phyloP scores from a whole-genome alignment of 2,888 invertebrate species.

The Zygaena filipendulae region DNA sequence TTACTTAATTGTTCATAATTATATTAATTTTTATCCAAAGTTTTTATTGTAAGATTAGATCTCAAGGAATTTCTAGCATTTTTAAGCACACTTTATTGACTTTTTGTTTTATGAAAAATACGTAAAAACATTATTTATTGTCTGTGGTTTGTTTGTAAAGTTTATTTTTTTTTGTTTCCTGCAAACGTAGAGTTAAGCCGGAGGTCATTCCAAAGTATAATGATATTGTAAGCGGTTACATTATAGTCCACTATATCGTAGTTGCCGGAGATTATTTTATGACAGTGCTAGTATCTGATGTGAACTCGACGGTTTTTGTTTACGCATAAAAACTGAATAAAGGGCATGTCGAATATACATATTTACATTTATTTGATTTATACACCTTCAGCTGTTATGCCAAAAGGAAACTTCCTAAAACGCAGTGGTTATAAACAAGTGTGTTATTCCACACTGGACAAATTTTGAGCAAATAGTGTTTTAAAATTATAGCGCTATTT shows the following conservation, averaged over 20 bases:
- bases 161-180: no score
- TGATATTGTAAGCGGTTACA: constrained; percentile 30
- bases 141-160: constrained; percentile 44
- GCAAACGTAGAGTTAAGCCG: constrained; percentile 42
- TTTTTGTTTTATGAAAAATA: constrained; percentile 51
- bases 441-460: no score
- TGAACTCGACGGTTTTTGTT: constrained; percentile 52
- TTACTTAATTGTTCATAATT: constrained; percentile 47
- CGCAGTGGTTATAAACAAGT: no score
- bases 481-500: no score
- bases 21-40: constrained; percentile 64
- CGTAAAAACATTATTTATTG: constrained; percentile 62
- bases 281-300: constrained; percentile 23
- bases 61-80: constrained; percentile 57
- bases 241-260: constrained; percentile 31
- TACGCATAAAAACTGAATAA: constrained; percentile 56
- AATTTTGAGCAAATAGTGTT: no score
- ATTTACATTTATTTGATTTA: no score
- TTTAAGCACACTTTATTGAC: constrained; percentile 30
- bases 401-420: no score
- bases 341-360: no score
- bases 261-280: constrained; percentile 41
- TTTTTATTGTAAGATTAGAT: constrained; percentile 64
- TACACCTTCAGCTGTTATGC: no score
- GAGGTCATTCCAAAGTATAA: constrained; percentile 62